These are phyloP conservation scores for Helicoverpa armigera DNA, from an alignment of 1,140 invertebrate species.

Conservation along the genomic window DNA sequence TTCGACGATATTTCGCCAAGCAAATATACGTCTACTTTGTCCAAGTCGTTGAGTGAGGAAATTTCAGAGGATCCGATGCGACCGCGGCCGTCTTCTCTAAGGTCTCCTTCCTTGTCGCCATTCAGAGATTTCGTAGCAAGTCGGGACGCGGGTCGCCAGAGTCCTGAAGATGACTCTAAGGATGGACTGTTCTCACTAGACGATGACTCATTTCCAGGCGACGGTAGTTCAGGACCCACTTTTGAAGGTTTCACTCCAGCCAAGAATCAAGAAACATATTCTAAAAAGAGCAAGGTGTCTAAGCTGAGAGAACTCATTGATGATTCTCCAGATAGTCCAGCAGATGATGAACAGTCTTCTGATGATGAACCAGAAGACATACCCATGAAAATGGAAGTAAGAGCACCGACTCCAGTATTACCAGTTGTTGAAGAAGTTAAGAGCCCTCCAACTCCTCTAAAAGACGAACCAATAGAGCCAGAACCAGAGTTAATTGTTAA, in stretches of 20 bases:
- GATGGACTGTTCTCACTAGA: constrained; percentile 88
- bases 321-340: constrained; percentile 84
- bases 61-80: constrained; percentile 78
- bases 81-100: constrained; percentile 71
- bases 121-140: constrained; percentile 81
- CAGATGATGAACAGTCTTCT: constrained; percentile 86
- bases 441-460: constrained; percentile 48
- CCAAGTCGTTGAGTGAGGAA: constrained; percentile 81
- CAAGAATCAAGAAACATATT: constrained; percentile 86
- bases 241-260: constrained; percentile 86
- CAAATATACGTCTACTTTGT: constrained; percentile 81
- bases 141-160: constrained; percentile 68
- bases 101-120: constrained; percentile 80
- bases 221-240: constrained; percentile 81
- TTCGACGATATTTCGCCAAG: constrained; percentile 87
- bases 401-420: constrained; percentile 61
- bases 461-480: constrained; percentile 36
- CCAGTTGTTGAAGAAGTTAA: constrained; percentile 60
- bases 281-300: constrained; percentile 84
- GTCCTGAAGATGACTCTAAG: constrained; percentile 87
- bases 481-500: constrained; percentile 52
- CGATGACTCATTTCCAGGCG: constrained; percentile 87
- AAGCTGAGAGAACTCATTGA: constrained; percentile 85
- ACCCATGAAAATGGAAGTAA: constrained; percentile 75
- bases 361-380: constrained; percentile 87